Base-by-base conservation (phyloP, 2,113 vertebrate species). In the Castor canadensis region DNA sequence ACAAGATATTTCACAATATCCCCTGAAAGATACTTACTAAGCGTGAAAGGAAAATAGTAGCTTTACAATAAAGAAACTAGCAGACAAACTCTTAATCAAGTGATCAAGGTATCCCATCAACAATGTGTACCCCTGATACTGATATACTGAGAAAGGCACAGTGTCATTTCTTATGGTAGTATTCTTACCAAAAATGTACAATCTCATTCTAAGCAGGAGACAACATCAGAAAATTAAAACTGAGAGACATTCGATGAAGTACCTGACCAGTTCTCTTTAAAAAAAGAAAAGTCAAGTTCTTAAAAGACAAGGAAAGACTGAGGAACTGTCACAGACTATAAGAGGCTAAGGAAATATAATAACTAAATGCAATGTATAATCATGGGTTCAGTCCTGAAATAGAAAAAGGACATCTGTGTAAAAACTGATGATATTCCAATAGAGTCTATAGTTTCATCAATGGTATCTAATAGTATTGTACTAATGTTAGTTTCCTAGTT, bases 401-500 rank as follows among this genome's bases (percentile, higher is more conserved):
- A 49, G 22, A 73, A 79, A 90, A 85, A 75, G 35, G n/a, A 40
- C 12, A 30, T 52, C 5, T 75, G 20, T n/a, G 30, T 62, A 35
- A 96, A 97, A 73, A 81, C 47, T 71, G n/a, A 9, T 67, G 40
- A 77, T 35, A 71, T 76, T 91, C 56, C 82, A 77, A 47, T 20
- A 82, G 45, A 24, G 52, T 89, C 58, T 87, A n/a, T 28, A 40
- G 56, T 91, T 87, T 67, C 79, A 28, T n/a, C 84, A 80, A 71
- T 47, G 52, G 47, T 96, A 83, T 69, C 85, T 93, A 91, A 85
- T 84, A 64, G 15, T 38, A 80, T 49, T 43, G 26, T 75, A 87
- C 28, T 47, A 90, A 64, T 15, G 17, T 73, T 85, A 87, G 93
- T 71, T 79, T 93, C 58, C 91, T 71, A 72, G 35, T 75, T 96